Percentiles rank a stretch among this genome's conserved stretches.
Evolutionary conservation across 2,113 vertebrate genomes (phyloP).

Genomic region (Tyto alba): DNA sequence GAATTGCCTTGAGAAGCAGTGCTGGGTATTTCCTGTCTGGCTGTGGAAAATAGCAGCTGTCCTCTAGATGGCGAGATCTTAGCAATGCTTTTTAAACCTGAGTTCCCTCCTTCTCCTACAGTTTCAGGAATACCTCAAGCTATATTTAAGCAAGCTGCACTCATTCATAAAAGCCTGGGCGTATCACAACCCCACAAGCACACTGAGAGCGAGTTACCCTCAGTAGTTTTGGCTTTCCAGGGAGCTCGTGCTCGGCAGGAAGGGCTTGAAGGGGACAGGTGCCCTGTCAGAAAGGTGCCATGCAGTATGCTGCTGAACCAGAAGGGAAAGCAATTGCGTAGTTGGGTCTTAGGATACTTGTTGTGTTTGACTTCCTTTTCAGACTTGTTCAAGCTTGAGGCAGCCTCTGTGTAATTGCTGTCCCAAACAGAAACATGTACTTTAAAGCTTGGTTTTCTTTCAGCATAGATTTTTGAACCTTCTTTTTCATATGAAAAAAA

Average conservation of each 20-base stretch:
- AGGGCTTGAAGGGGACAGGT: not conserved
- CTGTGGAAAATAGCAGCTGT: not conserved
- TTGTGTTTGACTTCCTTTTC: not conserved
- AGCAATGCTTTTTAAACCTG: not conserved
- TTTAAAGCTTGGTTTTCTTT: not conserved
- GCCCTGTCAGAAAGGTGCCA: not conserved
- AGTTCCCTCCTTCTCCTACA: not conserved
- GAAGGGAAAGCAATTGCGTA: not conserved
- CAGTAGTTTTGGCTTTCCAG: not conserved
- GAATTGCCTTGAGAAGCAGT: not conserved
- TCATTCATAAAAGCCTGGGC: not conserved
- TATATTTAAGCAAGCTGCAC: not conserved
- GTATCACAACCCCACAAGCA: not conserved
- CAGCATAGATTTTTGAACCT: not conserved
- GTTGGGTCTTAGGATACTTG: not conserved
- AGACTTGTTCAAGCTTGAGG: not conserved
- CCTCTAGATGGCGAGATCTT: not conserved
- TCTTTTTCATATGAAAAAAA: not conserved
- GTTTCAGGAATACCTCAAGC: not conserved
- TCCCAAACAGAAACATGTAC: not conserved
- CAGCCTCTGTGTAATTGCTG: not conserved
- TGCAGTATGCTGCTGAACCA: not conserved
- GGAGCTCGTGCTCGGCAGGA: not conserved
- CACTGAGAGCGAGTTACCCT: fast-evolving
- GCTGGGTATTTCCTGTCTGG: not conserved